A percentile compares a stretch with the other conserved stretches of the same genome.
Conservation (phyloP, 2,888 invertebrate genomes). For the Phymatocera aterrima region DNA sequence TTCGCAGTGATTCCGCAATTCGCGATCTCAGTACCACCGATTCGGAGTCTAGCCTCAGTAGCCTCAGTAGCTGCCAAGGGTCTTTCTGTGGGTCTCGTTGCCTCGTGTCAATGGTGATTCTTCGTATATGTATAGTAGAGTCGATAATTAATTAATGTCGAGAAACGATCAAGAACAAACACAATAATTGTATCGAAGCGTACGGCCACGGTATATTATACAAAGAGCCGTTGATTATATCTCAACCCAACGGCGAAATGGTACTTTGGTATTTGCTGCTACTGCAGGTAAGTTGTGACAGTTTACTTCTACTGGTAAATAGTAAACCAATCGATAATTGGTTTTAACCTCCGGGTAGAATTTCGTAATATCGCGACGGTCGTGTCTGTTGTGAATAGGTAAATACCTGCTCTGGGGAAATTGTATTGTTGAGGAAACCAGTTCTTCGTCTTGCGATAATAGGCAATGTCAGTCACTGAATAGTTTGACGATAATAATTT, state of each 20-base stretch:
- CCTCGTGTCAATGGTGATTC: constrained; percentile 19
- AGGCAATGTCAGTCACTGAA: background rate
- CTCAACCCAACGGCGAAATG: background rate
- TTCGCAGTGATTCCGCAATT: constrained; percentile 35
- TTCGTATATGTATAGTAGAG: background rate
- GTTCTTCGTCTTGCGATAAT: too few relatives aligned
- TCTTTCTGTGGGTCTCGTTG: constrained; percentile 30
- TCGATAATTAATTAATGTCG: background rate
- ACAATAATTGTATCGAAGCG: background rate
- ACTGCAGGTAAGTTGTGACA: constrained; percentile 18
- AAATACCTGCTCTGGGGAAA: too few relatives aligned
- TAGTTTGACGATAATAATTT: background rate
- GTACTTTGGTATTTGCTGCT: constrained; percentile 16
- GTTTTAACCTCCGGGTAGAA: background rate
- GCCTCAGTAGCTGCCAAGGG: constrained; percentile 35
- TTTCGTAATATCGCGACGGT: background rate
- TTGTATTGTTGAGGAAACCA: too few relatives aligned
- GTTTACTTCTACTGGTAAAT: background rate
- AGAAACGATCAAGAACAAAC: background rate
- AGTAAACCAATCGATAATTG: background rate
- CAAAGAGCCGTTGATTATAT: background rate
- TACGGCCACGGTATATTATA: background rate
- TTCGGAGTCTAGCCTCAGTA: constrained; percentile 19
- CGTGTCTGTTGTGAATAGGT: background rate
- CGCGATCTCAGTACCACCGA: constrained; percentile 35